Evolutionary conservation across 2,113 vertebrate genomes (phyloP).

Genomic region (Xerus inauris): DNA sequence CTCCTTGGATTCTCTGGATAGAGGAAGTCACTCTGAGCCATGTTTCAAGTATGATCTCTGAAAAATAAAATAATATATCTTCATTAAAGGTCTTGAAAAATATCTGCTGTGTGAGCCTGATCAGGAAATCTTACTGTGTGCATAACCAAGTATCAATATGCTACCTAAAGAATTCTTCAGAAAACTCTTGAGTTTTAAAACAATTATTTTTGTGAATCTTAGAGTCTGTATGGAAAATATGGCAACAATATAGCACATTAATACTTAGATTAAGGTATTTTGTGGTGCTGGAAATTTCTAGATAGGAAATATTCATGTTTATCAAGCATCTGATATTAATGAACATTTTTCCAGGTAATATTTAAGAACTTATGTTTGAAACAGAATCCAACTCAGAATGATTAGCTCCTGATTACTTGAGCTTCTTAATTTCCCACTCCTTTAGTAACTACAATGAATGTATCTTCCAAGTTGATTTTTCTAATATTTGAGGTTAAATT

Average conservation of each 20-base stretch:
- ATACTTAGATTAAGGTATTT: constrained; percentile 18
- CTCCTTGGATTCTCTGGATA: constrained; percentile 87
- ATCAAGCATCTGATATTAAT: background rate
- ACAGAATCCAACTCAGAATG: background rate
- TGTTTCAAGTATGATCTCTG: constrained; percentile 76
- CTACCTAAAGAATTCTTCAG: background rate
- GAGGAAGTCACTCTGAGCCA: constrained; percentile 86
- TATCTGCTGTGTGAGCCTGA: background rate
- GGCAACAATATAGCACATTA: background rate
- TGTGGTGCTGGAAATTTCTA: background rate
- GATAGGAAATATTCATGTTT: background rate
- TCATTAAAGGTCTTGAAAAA: constrained; percentile 43
- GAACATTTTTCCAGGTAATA: constrained; percentile 38
- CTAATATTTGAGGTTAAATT: constrained; percentile 38
- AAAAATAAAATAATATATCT: constrained; percentile 71
- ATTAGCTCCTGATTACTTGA: background rate
- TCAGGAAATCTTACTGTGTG: background rate
- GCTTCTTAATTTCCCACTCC: background rate
- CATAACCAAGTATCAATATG: background rate
- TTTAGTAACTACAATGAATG: background rate
- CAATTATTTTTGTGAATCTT: background rate
- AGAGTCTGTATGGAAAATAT: background rate
- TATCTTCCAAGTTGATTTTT: background rate
- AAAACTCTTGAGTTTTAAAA: background rate
- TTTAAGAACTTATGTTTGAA: background rate